Percentiles rank a stretch among this genome's conserved stretches.
Evolutionary conservation across 2,888 invertebrate genomes (phyloP).

Genomic region (Torymus texanus): DNA sequence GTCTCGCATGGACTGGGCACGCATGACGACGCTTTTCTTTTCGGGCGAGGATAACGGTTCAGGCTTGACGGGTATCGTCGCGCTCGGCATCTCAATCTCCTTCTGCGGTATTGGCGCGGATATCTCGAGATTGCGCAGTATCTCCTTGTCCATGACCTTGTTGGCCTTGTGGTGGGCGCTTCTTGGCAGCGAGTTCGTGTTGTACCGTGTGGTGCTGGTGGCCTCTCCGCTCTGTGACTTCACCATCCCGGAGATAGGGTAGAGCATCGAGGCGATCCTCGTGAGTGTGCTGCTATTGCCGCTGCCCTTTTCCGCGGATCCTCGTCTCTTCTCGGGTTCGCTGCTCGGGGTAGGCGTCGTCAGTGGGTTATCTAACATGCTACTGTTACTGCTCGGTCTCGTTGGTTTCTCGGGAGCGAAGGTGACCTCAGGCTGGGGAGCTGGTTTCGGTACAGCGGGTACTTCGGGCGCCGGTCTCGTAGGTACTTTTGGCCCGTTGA

Average conservation of each 20-base stretch:
- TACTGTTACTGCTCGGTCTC: too few relatives aligned
- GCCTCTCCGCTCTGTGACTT: constrained; percentile 72
- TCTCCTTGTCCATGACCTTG: constrained; percentile 83
- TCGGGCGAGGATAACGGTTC: constrained; percentile 75
- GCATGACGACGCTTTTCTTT: constrained; percentile 80
- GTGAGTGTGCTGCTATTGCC: constrained; percentile 78
- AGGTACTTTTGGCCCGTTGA: constrained; percentile 73
- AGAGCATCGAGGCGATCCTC: constrained; percentile 83
- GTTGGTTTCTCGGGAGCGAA: too few relatives aligned
- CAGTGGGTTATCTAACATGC: too few relatives aligned
- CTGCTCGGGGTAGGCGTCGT: too few relatives aligned
- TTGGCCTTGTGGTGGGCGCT: constrained; percentile 80
- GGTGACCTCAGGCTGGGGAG: too few relatives aligned
- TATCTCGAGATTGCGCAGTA: constrained; percentile 86
- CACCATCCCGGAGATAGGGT: constrained; percentile 71
- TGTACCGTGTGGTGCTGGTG: constrained; percentile 71
- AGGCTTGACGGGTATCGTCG: constrained; percentile 79
- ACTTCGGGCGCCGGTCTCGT: constrained; percentile 32
- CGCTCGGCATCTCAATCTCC: constrained; percentile 79
- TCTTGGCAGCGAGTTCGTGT: constrained; percentile 79
- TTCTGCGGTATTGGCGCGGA: constrained; percentile 88
- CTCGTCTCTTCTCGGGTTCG: not conserved
- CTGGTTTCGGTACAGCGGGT: not conserved
- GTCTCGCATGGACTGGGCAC: constrained; percentile 90
- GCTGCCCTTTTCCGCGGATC: constrained; percentile 13